Evolutionary conservation across 2,797 vertebrate species (phyloP), one percentile per base, ranked within the genome.

Genomic region (Tokudaia muenninki): DNA sequence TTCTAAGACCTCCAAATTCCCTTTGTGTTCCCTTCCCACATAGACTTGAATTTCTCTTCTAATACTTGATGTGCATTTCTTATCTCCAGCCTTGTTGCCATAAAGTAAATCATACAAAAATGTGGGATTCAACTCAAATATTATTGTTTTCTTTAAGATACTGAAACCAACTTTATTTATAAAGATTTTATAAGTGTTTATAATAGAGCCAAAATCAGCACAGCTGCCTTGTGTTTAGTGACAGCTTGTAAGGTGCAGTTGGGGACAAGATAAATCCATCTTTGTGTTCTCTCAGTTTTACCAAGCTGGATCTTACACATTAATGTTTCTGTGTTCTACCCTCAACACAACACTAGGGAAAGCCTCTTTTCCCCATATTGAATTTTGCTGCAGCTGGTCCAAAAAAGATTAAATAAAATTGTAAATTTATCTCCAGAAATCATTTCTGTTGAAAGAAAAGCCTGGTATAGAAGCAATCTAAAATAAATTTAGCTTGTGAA

Each of bases 181-280:
- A 94, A 83, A 90, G 79, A 8, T 26, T 95, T 87, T 94, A 63
- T 92, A 94, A 90, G 87, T 96, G 57, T 97, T 98, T 97, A 96
- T 83, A 97, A 78, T 65, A 92, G 87, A 95, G n/a, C 72, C 97
- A 94, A 97, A 95, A 94, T 89, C 89, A 97, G 93, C 57, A 94
- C 96, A 97, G 97, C 90, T 97, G 93, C n/a, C 94, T 97, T 97
- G 97, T 96, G 94, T 97, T 97, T 94, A 97, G 82, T 90, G 94
- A 96, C 59, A 97, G 92, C 21, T 97, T 97, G 47, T 91, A 95
- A 97, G 94, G 94, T 96, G 65, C 75, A 59, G 24, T 59, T 80
- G 63, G 82, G 94, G 81, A 95, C 47, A 94, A 37, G 55, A 80
- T 87, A 89, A 77, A 94, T 93, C 75, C 61, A 93, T 97, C 81